A percentile compares a stretch with the other conserved stretches of the same genome.
phyloP scores from a whole-genome alignment of 2,888 invertebrate genomes.

The Tetragonisca angustula region DNA sequence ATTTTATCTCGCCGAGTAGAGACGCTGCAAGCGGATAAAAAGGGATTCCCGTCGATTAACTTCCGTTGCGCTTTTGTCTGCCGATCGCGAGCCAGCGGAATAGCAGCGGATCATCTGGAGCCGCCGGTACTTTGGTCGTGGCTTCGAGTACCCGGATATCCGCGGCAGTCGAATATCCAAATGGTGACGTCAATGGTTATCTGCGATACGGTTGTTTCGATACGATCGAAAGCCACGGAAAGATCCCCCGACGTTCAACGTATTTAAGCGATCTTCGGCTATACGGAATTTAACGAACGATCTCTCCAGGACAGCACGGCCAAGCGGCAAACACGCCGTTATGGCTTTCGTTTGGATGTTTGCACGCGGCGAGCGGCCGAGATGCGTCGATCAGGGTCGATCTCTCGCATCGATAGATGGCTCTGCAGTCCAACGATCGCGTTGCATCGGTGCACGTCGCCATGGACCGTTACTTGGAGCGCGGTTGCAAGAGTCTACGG shows the following conservation, averaged over 20 bases:
- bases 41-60: slow-evolving; percentile 60
- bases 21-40: slow-evolving; percentile 53
- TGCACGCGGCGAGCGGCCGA: not conserved
- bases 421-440: slow-evolving; percentile 27
- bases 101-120: slow-evolving; percentile 43
- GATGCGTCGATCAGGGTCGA: slow-evolving; percentile 47
- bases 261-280: slow-evolving; percentile 25
- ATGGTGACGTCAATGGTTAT: slow-evolving; percentile 45
- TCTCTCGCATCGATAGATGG: slow-evolving; percentile 48
- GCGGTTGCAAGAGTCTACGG: slow-evolving; percentile 28
- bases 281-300: slow-evolving; percentile 9
- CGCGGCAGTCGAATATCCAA: slow-evolving; percentile 41
- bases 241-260: not conserved
- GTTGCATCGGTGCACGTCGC: slow-evolving; percentile 22
- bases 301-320: not conserved
- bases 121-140: slow-evolving; percentile 29
- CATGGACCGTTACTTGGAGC: slow-evolving; percentile 50
- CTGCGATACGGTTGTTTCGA: slow-evolving; percentile 36
- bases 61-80: slow-evolving; percentile 63
- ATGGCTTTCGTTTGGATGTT: not conserved
- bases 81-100: slow-evolving; percentile 42
- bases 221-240: slow-evolving; percentile 25
- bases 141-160: slow-evolving; percentile 49
- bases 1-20: slow-evolving; percentile 53
- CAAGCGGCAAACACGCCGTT: not conserved